Conservation (phyloP, 2,113 vertebrate genomes). For the Planiliza haematocheilus region DNA sequence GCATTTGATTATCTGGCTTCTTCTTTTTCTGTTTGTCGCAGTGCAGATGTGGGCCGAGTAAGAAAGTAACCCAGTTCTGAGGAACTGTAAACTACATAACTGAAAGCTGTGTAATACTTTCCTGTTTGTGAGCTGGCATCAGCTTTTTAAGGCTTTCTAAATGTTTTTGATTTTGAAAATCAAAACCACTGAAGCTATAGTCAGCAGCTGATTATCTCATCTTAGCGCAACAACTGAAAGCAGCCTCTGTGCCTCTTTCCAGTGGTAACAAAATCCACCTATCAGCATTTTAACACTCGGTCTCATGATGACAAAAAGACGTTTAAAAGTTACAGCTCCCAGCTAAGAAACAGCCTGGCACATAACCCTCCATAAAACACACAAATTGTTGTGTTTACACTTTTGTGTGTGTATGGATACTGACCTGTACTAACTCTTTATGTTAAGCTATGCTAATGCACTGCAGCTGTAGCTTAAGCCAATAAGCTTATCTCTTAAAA, state of each 20-base stretch:
- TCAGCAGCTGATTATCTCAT: not conserved
- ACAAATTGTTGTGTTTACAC: not conserved
- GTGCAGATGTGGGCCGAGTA: not conserved
- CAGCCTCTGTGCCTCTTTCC: not conserved
- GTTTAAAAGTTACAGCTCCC: not conserved
- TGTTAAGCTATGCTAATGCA: not conserved
- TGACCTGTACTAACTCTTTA: not conserved
- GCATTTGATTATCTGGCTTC: constrained; percentile 16
- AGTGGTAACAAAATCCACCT: not conserved
- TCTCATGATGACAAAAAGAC: not conserved
- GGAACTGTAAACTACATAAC: not conserved
- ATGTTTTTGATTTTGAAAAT: not conserved
- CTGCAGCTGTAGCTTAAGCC: too few species aligned
- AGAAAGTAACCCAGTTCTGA: not conserved
- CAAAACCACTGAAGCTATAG: not conserved
- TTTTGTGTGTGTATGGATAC: not conserved
- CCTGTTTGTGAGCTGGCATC: not conserved
- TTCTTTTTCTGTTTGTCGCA: not conserved
- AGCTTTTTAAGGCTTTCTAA: not conserved
- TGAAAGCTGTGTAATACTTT: too few species aligned
- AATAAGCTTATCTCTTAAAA: too few species aligned
- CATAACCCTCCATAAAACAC: not conserved
- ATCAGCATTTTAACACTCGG: not conserved
- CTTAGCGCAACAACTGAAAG: not conserved
- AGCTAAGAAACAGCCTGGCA: not conserved